Evolutionary conservation across 2,113 vertebrate genomes (phyloP).

Genomic region (Rhinopithecus roxellana): DNA sequence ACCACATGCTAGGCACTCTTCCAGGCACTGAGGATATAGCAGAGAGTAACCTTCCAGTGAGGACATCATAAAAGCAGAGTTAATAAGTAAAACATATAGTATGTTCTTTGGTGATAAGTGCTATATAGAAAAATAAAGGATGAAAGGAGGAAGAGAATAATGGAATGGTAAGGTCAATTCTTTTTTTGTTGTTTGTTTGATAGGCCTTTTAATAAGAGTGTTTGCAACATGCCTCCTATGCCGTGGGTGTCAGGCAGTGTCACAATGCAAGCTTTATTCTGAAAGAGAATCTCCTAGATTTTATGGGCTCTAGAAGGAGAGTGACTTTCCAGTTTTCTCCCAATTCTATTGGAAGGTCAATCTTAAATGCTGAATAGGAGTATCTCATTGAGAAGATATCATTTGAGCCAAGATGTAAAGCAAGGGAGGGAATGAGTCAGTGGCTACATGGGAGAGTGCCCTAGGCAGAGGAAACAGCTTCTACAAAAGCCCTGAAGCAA

Average conservation of each 20-base stretch:
- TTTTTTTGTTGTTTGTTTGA: not conserved
- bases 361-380: not conserved
- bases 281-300: not conserved
- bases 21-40: not conserved
- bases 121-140: not conserved
- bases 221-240: not conserved
- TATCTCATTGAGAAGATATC: not conserved
- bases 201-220: not conserved
- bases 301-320: not conserved
- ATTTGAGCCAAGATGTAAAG: not conserved
- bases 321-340: not conserved
- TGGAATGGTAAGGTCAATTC: not conserved
- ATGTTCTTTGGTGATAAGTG: not conserved
- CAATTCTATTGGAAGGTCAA: not conserved
- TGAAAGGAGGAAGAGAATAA: not conserved
- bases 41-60: slow-evolving; percentile 1
- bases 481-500: not conserved
- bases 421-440: not conserved
- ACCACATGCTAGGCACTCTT: not conserved
- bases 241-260: not conserved
- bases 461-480: not conserved
- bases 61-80: not conserved
- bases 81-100: not conserved
- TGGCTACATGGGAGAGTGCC: not conserved
- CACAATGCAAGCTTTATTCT: not conserved